Evolutionary conservation across 2,113 vertebrate genomes (phyloP), one percentile per base, ranked within the genome.

Genomic region (Calonectris borealis): DNA sequence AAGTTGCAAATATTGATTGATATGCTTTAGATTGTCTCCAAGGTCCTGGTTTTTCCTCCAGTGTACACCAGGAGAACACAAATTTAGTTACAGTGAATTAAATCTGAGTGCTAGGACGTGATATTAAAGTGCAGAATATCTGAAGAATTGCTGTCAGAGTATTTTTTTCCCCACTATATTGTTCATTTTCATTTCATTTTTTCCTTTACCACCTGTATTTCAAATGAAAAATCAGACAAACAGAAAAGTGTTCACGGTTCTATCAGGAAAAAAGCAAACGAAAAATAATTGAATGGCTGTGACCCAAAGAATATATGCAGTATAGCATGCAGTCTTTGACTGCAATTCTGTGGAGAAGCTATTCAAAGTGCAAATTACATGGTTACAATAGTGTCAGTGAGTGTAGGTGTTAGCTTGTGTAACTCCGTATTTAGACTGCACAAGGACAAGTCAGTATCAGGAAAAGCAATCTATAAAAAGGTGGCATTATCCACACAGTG

Each of bases 61-160:
- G 44, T 64, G 57, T 89, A 65, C 58, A 86, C 62, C 36, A 73
- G 57, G 19, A 93, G 68, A 95, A 70, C 90, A 83, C 48, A 95
- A 96, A 96, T 87, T 94, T 87, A 85, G 81, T 93, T 96, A 77
- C 69, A 95, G 70, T 89, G 92, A 95, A 96, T 92, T 89, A 95
- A 96, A 92, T 96, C 64, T 89, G 68, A 93, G 83, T 58, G 21
- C 46, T 85, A 94, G 32, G 75, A 87, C 5, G 38, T 83, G 73
- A 62, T 84, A 93, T 93, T 86, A 75, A 89, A 92, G 86, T 69
- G 51, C 66, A 94, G 78, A 95, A 72, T 93, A 94, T 69, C 62
- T 10, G 7, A 75, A 92, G 38, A 85, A 55, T 34, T 87, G 69
- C 70, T 93, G 44, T 76, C 60, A 83, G 54, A 54, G 16, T 90